Evolutionary conservation across 2,113 vertebrate genomes (phyloP), one percentile per base, ranked within the genome.

Genomic region (Morone chrysops): DNA sequence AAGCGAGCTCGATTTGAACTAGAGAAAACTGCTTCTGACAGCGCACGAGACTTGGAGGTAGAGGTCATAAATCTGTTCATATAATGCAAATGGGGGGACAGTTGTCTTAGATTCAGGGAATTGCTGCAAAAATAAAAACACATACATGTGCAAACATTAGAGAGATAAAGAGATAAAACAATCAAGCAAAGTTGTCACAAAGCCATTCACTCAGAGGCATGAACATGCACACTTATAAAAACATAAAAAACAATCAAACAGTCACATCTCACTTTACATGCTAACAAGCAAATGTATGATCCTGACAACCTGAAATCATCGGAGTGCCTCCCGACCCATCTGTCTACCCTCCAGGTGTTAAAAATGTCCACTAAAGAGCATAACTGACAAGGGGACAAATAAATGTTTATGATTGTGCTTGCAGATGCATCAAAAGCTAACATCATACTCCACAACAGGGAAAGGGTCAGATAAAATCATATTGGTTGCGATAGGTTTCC

Each of bases 1-100:
- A 99, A 99, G 89, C 92, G 97, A 62, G 97, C 97, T 31, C 96
- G 98, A 0, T 97, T 98, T 74, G 98, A 99, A 77, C 92, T 99
- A 5, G 98, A 99, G 94, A 97, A 96, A 65, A 96, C 92, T 1
- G 98, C 97, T 0, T 95, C 87, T 4, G 94, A 95, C 75, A 99
- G 91, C 0, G 96, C 97, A 71, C 92, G 95, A 73, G 96, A 97
- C 89, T 94, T 97, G 0, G 97, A 98, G 98, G 98, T 99, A 87
- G 53, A 71, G 18, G 4, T 12, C 60, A 22, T 3, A 11, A 25
- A 47, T 2, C 0, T 59, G 2, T 3, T 18, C 20, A 20, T 31
- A 2, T 25, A 2, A 6, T 25, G 17, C 14, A 59, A 31, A 54
- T 10, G 6, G 11, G 38, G 13, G 25, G 5, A 47, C 11, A 65